Percentiles rank a stretch among this genome's conserved stretches.
Evolutionary conservation across 1,140 invertebrate species (phyloP).

Genomic region (Spodoptera litura): DNA sequence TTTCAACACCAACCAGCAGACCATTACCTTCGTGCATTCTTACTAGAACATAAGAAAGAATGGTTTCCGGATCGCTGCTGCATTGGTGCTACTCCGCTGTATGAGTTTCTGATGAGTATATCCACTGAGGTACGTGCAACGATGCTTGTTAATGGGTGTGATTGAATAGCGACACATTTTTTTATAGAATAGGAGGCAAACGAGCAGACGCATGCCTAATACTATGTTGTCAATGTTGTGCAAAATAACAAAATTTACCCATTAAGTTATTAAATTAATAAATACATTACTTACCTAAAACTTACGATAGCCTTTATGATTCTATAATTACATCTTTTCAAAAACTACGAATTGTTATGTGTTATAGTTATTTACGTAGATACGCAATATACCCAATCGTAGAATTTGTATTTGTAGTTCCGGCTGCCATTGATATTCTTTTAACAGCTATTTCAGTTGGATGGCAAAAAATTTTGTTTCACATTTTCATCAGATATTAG

Average conservation of each 20-base stretch:
- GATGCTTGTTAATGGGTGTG: not conserved
- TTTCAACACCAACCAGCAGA: slow-evolving; percentile 94
- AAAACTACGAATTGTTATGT: no score
- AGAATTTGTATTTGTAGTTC: not conserved
- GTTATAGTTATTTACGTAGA: no score
- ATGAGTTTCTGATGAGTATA: slow-evolving; percentile 88
- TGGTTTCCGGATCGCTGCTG: slow-evolving; percentile 83
- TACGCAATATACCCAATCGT: no score
- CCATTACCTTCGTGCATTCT: slow-evolving; percentile 94
- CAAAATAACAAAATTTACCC: no score
- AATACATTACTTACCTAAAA: no score
- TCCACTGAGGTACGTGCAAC: slow-evolving; percentile 65
- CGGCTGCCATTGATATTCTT: slow-evolving; percentile 54
- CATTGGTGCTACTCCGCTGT: slow-evolving; percentile 90
- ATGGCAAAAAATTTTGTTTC: slow-evolving; percentile 91
- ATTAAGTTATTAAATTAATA: no score
- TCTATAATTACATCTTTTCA: no score
- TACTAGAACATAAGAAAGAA: slow-evolving; percentile 86
- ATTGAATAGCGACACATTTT: no score
- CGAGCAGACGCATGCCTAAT: no score
- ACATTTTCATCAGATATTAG: slow-evolving; percentile 95
- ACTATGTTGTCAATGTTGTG: no score
- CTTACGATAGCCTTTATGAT: no score
- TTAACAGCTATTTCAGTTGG: slow-evolving; percentile 86
- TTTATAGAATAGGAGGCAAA: no score